Base-by-base conservation (phyloP, 2,113 vertebrate genomes). In the Gallinago jamesoni region DNA sequence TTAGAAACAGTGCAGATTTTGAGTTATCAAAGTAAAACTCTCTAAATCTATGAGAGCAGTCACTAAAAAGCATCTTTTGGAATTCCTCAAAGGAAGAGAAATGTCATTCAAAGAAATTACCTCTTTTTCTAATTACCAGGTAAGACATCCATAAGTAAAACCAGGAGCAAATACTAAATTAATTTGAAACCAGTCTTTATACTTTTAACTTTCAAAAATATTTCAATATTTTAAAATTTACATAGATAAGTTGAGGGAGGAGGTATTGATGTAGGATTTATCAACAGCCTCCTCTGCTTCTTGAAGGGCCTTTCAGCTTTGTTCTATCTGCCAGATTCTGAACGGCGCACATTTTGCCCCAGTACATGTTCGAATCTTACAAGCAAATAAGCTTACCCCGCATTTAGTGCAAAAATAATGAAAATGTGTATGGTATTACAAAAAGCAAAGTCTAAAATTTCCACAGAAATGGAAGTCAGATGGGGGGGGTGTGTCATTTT, bases 181-280 rank as follows among this genome's bases (percentile, higher is more conserved):
- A 30, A 41, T n/a, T 25, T 47, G 21, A 85, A 75, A 72, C 10
- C 53, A 55, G 13, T 3, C 9, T 68, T 79, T 24, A 2, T 12
- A 23, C 8, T 33, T 77, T 64, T 41, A 64, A 43, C 53, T 37
- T 64, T 28, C 55, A 10, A 77, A 13, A 80, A 37, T 7, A 37
- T 18, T 81, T 56, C 33, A 69, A 10, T 47, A 47, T 22, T 63
- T 60, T 11, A 27, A 39, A 50, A 63, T 28, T 7, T 14, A 50
- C 13, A 25, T 0, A 7, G 43, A 3, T 30, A 84, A 73, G 10
- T 1, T 22, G 5, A 4, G 16, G 8, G 27, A 69, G 33, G 4
- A 72, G 39, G 30, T 52, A 67, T 1, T 50, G 30, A 50, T 13
- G 17, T 1, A 52, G 47, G 70, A 78, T 64, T 76, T 88, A 43